Conservation (phyloP, 2,797 vertebrate genomes). For the Crypturellus tataupa region DNA sequence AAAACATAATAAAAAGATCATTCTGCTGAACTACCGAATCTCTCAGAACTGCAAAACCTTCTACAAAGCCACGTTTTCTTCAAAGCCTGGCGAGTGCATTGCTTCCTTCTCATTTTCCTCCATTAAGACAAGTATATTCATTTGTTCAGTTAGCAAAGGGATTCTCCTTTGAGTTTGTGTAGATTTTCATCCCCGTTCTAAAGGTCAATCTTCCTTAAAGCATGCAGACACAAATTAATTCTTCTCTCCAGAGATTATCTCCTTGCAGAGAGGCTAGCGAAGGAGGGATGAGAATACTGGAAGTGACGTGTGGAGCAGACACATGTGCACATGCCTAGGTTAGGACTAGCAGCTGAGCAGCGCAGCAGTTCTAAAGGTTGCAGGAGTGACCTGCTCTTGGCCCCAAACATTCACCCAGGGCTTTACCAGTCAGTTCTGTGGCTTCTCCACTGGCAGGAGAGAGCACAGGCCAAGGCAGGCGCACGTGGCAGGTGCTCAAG, state of each 20-base stretch:
- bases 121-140: not conserved
- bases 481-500: not conserved
- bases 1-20: not conserved
- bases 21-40: not conserved
- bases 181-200: not conserved
- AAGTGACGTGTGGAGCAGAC: not conserved
- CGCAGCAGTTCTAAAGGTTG: not conserved
- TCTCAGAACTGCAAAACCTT: not conserved
- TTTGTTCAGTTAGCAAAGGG: not conserved
- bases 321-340: not conserved
- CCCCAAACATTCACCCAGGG: rapidly evolving
- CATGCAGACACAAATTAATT: conserved; percentile 8
- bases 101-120: not conserved
- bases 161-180: not conserved
- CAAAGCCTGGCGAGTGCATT: not conserved
- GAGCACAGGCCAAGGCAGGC: rapidly evolving
- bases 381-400: not conserved
- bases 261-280: not conserved
- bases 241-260: not conserved
- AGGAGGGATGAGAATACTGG: not conserved
- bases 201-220: conserved; percentile 44
- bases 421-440: not conserved
- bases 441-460: not conserved
- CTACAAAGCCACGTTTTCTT: not conserved
- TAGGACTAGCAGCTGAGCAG: rapidly evolving